Evolutionary conservation across 1,140 invertebrate species (phyloP), one percentile per base, ranked within the genome.

Genomic region (Meloidogyne hapla): DNA sequence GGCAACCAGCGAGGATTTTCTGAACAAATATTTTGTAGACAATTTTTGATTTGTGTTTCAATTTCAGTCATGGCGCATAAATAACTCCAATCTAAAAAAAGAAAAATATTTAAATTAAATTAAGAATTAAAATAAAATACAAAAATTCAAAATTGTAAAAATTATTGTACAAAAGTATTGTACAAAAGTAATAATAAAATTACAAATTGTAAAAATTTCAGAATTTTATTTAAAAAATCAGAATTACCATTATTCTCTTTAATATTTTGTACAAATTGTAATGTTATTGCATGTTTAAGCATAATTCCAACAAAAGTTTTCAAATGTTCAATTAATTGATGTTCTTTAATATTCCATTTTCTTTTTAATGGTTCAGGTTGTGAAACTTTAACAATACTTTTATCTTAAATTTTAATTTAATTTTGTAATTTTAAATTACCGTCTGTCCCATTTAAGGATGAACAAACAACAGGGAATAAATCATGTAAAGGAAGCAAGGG

Each of bases 401-500:
- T 73, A 63, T 23, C 38, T n/a, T 6, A 18, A 28, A 56, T 63
- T 23, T 73, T 38, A 73, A 26, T 25, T 10, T 5, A 65, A 73
- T 23, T 62, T 28, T n/a, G 28, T 15, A 63, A 73, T 38, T 56
- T 18, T 38, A 63, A 33, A 6, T 56, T 23, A 40, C n/a, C 48
- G 13, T 72, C 69, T 12, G 33, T 23, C 23, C 21, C 71, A 26
- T 9, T 33, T 6, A 56, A 18, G 13, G n/a, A 33, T 13, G 38
- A 75, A 18, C 56, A 48, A 15, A 79, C 65, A 61, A 76, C 79
- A n/a, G 79, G 79, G 67, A 80, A 74, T 26, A 80, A 48, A 65
- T 80, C 79, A 21, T 56, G 38, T 3, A 81, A 26, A 9, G 79
- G 74, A 38, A 82, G n/a, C 10, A 68, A n/a, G 13, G 80, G 80